Evolutionary conservation across 2,113 vertebrate genomes (phyloP).

Genomic region (Gyps fulvus): DNA sequence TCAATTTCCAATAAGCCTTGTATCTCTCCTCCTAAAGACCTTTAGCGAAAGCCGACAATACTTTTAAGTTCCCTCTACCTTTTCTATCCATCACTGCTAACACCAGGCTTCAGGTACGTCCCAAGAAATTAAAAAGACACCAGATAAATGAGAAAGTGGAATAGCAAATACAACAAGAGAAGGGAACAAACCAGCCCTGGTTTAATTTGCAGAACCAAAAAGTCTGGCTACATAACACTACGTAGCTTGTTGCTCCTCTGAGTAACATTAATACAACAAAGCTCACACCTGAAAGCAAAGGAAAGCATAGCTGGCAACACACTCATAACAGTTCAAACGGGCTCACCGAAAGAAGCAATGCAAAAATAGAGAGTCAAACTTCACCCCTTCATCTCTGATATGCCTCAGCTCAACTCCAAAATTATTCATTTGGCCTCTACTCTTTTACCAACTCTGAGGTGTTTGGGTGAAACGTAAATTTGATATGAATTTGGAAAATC

Average conservation of each 20-base stretch:
- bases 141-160: not conserved
- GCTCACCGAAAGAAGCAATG: not conserved
- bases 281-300: not conserved
- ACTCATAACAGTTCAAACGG: not conserved
- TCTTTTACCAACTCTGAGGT: not conserved
- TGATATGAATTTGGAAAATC: not conserved
- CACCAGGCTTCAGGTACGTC: not conserved
- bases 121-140: not conserved
- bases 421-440: not conserved
- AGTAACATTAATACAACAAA: not conserved
- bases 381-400: not conserved
- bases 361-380: not conserved
- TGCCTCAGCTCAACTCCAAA: not conserved
- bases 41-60: not conserved
- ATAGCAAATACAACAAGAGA: not conserved
- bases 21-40: not conserved
- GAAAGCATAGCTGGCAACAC: not conserved
- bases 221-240: not conserved
- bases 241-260: not conserved
- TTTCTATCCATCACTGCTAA: not conserved
- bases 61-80: not conserved
- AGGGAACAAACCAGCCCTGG: not conserved
- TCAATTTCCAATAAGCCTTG: not conserved
- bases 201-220: constrained; percentile 17
- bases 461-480: not conserved